Evolutionary conservation across 2,888 invertebrate genomes (phyloP).

Genomic region (Thymelicus lineola): DNA sequence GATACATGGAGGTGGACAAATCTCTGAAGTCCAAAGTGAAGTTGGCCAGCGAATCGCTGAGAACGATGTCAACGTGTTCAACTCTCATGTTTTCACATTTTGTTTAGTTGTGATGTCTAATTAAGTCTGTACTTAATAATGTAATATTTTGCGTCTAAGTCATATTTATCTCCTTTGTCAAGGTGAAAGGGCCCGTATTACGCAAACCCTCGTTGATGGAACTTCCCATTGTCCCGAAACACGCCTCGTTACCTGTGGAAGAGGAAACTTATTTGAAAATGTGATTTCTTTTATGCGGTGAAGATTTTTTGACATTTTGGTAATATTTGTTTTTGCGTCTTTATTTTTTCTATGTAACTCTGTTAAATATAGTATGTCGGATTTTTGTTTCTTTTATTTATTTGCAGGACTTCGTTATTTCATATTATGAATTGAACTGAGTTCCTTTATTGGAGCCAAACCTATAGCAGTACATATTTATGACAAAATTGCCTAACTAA

Average conservation of each 20-base stretch:
- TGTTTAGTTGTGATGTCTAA: constrained; percentile 40
- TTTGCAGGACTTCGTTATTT: neutral
- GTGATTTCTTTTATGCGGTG: constrained; percentile 43
- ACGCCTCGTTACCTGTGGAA: constrained; percentile 46
- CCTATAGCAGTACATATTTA: too few species aligned
- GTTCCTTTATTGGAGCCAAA: too few species aligned
- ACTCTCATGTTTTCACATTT: constrained; percentile 73
- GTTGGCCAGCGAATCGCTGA: constrained; percentile 60
- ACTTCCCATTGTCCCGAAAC: constrained; percentile 48
- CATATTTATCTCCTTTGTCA: constrained; percentile 62
- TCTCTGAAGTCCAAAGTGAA: constrained; percentile 69
- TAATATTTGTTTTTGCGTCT: neutral
- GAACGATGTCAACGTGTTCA: constrained; percentile 58
- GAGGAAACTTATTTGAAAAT: constrained; percentile 44
- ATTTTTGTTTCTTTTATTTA: neutral
- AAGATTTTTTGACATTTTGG: neutral
- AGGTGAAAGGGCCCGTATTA: constrained; percentile 48
- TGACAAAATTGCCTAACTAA: too few species aligned
- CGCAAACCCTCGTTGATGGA: constrained; percentile 45
- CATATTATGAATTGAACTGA: too few species aligned
- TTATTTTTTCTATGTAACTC: neutral
- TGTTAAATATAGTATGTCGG: neutral
- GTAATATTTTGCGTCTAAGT: constrained; percentile 52
- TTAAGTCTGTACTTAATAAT: constrained; percentile 2
- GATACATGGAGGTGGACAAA: constrained; percentile 77